Base-by-base conservation (phyloP, 30 jellyfish, hydroid and myxozoan species). In the Cassiopea xamachana region DNA sequence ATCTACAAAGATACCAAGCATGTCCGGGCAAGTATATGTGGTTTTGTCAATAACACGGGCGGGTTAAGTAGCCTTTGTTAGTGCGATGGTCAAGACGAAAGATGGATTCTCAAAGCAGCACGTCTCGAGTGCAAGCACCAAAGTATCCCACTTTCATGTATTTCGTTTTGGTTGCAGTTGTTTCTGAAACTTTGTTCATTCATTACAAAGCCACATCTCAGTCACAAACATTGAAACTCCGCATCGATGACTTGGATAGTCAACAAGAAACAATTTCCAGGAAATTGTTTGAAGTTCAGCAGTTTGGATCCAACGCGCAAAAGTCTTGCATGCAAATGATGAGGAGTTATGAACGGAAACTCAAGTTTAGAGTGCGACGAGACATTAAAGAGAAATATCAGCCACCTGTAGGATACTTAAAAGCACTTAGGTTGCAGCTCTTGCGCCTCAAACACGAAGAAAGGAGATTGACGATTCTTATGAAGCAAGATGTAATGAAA, bases 171-270 rank as follows among this genome's bases (percentile, higher is more conserved):
- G 15, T 64, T 64, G 74, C 43, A 7, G 74, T 64, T 64, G 74
- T 64, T 64, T 64, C 67, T 9, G 85, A 48, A 55, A 76, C 49
- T 7, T 48, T 55, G 67, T 78, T 48, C n/a, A 75, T 78, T 15
- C 87, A 78, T 48, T 78, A 48, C 60, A 78, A 49, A 50, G 14
- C 48, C 14, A 47, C 60, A 3, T 19, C 48, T 1, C 46, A 59
- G 51, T n/a, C 50, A 5, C 1, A n/a, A 1, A 48, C 0, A 27
- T 51, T 78, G 87, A 55, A 55, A 15, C 58, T 2, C 17, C 50
- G 3, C 19, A 50, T 78, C 46, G 75, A 78, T 15, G 74, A 17
- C 1, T 1, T 78, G 75, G 39, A 27, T 27, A 27, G 0, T 0
- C 39, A 27, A 27, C 39, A 27, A 27, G 39, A 27, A 0, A 0